These are phyloP conservation scores for Montipora cactus DNA, from an alignment of 64 coral and sea anemone species.

Conservation along the genomic window DNA sequence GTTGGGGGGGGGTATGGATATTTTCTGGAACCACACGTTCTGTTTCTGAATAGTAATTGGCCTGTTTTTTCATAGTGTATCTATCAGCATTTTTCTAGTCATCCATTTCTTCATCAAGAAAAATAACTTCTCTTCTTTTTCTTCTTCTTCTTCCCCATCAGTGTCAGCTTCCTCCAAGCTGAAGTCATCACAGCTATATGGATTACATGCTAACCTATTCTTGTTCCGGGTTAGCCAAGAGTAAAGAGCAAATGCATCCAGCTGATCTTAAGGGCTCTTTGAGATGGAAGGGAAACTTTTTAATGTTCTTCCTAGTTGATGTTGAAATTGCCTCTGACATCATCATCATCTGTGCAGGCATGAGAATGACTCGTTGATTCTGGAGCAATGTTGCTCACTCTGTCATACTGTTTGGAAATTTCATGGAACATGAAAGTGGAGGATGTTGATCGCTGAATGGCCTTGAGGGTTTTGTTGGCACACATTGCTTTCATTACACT, in stretches of 20 bases:
- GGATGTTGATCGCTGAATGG: constrained; percentile 17
- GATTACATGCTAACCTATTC: background rate
- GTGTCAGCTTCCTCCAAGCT: background rate
- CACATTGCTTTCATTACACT: constrained; percentile 34
- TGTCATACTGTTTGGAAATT: constrained; percentile 23
- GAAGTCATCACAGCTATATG: background rate
- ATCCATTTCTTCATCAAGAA: background rate
- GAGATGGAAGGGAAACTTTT: constrained; percentile 40
- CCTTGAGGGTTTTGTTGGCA: constrained; percentile 67
- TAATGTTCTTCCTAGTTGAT: constrained; percentile 35
- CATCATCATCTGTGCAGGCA: constrained; percentile 41
- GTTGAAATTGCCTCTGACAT: constrained; percentile 34
- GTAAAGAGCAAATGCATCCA: constrained; percentile 24
- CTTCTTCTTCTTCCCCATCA: background rate
- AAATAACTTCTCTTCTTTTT: constrained; percentile 14
- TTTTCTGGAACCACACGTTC: too few species aligned
- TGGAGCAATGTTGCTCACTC: constrained; percentile 9
- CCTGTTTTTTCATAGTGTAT: too few species aligned
- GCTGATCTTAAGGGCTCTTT: constrained; percentile 62
- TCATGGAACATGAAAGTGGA: constrained; percentile 14
- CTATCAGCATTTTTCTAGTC: too few species aligned
- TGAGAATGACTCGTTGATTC: constrained; percentile 53
- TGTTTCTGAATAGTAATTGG: too few species aligned
- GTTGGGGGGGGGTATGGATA: too few species aligned
- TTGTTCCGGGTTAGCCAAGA: constrained; percentile 48